A percentile compares a stretch with the other conserved stretches of the same genome.
phyloP scores from a whole-genome alignment of 1,140 invertebrate species.

The Drosophila grimshawi region DNA sequence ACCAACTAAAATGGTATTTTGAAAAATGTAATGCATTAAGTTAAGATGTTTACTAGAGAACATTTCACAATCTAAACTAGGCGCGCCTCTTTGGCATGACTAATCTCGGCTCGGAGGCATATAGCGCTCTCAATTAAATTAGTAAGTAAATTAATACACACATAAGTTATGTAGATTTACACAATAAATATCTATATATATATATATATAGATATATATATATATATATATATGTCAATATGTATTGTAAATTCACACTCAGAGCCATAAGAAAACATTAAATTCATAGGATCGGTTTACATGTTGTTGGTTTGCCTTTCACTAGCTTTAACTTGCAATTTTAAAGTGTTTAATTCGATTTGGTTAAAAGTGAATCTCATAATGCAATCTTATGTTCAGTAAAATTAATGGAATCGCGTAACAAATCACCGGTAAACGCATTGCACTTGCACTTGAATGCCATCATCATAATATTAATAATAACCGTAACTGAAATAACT shows the following conservation, averaged over 20 bases:
- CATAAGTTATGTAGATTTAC: conserved; percentile 12
- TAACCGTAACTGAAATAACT: conserved; percentile 54
- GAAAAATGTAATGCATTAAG: conserved; percentile 25
- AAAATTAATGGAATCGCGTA: conserved; percentile 74
- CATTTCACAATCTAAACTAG: conserved; percentile 37
- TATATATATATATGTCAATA: conserved; percentile 13
- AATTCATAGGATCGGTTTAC: conserved; percentile 57
- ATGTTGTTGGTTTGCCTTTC: conserved; percentile 37
- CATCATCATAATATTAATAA: conserved; percentile 13
- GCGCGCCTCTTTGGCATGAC: conserved; percentile 32
- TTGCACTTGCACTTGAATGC: conserved; percentile 56
- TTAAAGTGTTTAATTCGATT: conserved; percentile 36
- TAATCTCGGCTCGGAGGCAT: conserved; percentile 34
- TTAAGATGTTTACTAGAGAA: conserved; percentile 19
- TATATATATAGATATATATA: conserved; percentile 28
- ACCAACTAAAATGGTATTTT: conserved; percentile 53
- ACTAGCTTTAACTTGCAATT: not conserved
- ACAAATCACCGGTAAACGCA: conserved; percentile 38
- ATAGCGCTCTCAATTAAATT: conserved; percentile 33
- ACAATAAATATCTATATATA: conserved; percentile 26
- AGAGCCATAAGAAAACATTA: conserved; percentile 50
- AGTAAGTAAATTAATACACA: conserved; percentile 42
- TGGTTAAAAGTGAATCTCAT: conserved; percentile 34
- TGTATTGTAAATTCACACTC: conserved; percentile 58
- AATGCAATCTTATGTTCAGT: conserved; percentile 39